Percentiles rank a stretch among this genome's conserved stretches.
Conservation (phyloP, 2,797 vertebrate genomes). For the Gambelia wislizenii region DNA sequence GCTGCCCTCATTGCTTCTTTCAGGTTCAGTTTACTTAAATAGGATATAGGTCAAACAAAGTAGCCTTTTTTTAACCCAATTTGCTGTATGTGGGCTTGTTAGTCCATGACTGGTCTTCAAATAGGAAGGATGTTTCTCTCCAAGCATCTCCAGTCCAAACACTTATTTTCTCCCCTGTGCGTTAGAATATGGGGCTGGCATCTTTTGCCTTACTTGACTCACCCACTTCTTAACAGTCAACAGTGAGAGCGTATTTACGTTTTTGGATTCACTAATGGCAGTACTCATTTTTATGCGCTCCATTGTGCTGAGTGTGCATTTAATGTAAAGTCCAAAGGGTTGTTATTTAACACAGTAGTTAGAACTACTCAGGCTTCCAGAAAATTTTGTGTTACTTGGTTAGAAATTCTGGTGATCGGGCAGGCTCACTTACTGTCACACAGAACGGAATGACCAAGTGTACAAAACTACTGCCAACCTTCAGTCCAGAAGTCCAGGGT, state of each 20-base stretch:
- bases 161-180: background rate
- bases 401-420: background rate
- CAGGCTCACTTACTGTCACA: background rate
- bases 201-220: constrained; percentile 14
- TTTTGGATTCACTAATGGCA: constrained; percentile 13
- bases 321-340: constrained; percentile 1
- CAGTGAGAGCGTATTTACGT: background rate
- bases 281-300: constrained; percentile 24
- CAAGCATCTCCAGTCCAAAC: constrained; percentile 13
- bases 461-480: accelerated
- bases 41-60: too few relatives aligned
- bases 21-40: too few relatives aligned
- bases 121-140: constrained; percentile 12
- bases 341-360: background rate
- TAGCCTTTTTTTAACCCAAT: too few relatives aligned
- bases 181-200: background rate
- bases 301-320: background rate
- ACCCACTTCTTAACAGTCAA: constrained; percentile 25
- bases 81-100: too few relatives aligned
- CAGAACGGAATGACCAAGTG: accelerated
- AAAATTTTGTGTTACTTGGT: background rate
- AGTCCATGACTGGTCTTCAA: too few relatives aligned
- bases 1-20: too few relatives aligned
- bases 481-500: accelerated
- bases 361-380: constrained; percentile 4